Evolutionary conservation across 2,113 vertebrate species (phyloP), one percentile per base, ranked within the genome.

Genomic region (Menura novaehollandiae): DNA sequence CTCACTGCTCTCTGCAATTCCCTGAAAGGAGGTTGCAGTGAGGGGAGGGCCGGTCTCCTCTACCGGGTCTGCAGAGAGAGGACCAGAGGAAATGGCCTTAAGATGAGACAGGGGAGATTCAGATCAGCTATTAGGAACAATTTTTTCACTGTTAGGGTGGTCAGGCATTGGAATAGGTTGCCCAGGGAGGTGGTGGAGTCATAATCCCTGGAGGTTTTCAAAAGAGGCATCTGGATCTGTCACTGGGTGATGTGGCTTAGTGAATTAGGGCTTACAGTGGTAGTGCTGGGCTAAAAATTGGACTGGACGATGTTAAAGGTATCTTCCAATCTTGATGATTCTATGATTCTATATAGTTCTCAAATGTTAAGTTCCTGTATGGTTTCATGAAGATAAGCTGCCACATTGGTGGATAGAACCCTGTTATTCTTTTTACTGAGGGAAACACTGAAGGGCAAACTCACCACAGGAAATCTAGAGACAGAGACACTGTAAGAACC

Each of bases 1-100:
- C 15, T 41, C 12, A 28, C 28, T 0, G 0, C 9, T 39, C 59
- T 47, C 19, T 22, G 7, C 10, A 56, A 1, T 9, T 56, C n/a
- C n/a, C 28, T 64, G 12, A 22, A 39, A 41, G 30, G 41, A 64
- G 15, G 12, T 10, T 28, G n/a, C 2, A 22, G 49, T 28, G 82
- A 39, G n/a, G 11, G 13, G 18, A 15, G 15, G 12, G 6, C 8
- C 0, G 3, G n/a, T n/a, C 12, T 35, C 32, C 13, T 64, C 19
- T 39, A 3, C 23, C 8, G 8, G 47, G 35, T 44, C 60, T 41
- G 59, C 30, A 49, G 30, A 13, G 60, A 75, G 12, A n/a, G 23
- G 23, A n/a, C 17, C 37, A 68, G 14, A 52, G 37, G 84, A 44
- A 51, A 68, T 37, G 37, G 26, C 18, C 32, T 32, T 22, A 35